Evolutionary conservation across 2,797 vertebrate genomes (phyloP).

Genomic region (Oryzias sinensis): DNA sequence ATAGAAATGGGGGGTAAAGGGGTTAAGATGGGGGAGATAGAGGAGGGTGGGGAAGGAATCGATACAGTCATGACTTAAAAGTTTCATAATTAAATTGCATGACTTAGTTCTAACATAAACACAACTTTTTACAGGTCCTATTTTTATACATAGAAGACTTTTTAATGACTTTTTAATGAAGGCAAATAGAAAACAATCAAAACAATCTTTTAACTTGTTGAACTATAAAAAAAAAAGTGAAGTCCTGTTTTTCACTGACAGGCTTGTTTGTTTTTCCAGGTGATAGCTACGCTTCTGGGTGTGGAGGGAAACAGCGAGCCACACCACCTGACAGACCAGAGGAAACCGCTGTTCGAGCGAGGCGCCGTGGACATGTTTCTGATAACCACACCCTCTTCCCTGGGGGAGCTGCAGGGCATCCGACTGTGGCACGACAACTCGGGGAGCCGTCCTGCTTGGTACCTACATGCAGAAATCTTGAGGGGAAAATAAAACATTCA

Average conservation of each 20-base stretch:
- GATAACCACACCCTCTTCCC: constrained; percentile 83
- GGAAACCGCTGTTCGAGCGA: constrained; percentile 83
- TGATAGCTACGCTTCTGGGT: constrained; percentile 84
- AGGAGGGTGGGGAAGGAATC: too few relatives aligned
- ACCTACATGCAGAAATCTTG: constrained; percentile 24
- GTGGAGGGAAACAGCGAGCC: constrained; percentile 86
- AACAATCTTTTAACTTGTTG: too few relatives aligned
- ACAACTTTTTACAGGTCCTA: too few relatives aligned
- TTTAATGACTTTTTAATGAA: too few relatives aligned
- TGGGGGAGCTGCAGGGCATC: constrained; percentile 85
- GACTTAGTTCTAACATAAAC: too few relatives aligned
- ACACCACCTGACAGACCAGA: constrained; percentile 82
- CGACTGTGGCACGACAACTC: constrained; percentile 92
- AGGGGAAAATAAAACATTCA: neutral
- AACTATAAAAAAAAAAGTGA: neutral
- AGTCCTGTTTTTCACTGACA: neutral
- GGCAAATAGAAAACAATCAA: too few relatives aligned
- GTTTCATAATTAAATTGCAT: too few relatives aligned
- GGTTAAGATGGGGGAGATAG: too few relatives aligned
- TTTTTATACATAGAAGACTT: too few relatives aligned
- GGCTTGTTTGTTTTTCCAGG: constrained; percentile 66
- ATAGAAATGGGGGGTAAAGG: too few relatives aligned
- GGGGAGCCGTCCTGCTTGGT: constrained; percentile 86
- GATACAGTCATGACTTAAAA: too few relatives aligned
- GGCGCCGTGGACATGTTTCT: constrained; percentile 87